Evolutionary conservation across 2,797 vertebrate genomes (phyloP).

Genomic region (Acestrorhynchus altus): DNA sequence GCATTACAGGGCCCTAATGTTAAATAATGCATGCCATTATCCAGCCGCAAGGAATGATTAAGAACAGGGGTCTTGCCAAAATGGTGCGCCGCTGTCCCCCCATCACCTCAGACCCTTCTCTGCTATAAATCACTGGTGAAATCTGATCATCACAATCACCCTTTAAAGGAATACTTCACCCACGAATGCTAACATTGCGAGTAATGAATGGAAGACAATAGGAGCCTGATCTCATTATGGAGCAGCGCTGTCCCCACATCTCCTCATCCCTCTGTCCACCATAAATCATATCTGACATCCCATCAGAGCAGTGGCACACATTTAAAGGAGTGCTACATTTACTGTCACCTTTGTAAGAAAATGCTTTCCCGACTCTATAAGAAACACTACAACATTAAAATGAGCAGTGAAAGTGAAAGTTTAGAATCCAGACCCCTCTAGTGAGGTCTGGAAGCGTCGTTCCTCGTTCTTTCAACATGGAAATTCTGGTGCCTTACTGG

Average conservation of each 20-base stretch:
- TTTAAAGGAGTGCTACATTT: background rate
- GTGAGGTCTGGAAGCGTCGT: too few relatives aligned
- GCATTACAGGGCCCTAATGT: conserved; percentile 54
- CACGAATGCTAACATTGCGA: conserved; percentile 12
- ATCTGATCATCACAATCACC: conserved; percentile 52
- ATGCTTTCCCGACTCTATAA: background rate
- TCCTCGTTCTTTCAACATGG: too few relatives aligned
- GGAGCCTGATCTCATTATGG: background rate
- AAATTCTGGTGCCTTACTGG: too few relatives aligned
- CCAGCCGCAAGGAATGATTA: conserved; percentile 60
- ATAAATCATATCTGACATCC: background rate
- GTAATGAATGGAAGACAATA: conserved; percentile 17
- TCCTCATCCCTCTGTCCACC: background rate
- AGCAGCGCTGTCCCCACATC: background rate
- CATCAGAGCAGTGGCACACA: background rate
- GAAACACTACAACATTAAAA: too few relatives aligned
- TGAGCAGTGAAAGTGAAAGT: too few relatives aligned
- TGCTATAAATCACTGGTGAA: conserved; percentile 58
- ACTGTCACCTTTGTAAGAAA: too few relatives aligned
- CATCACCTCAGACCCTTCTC: conserved; percentile 46
- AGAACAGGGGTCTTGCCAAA: conserved; percentile 48
- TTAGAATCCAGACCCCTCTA: too few relatives aligned
- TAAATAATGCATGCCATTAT: conserved; percentile 65
- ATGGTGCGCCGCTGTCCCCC: conserved; percentile 43
- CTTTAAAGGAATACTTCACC: conserved; percentile 40